Evolutionary conservation across 2,888 invertebrate species (phyloP).

Genomic region (Trachelus tabidus): DNA sequence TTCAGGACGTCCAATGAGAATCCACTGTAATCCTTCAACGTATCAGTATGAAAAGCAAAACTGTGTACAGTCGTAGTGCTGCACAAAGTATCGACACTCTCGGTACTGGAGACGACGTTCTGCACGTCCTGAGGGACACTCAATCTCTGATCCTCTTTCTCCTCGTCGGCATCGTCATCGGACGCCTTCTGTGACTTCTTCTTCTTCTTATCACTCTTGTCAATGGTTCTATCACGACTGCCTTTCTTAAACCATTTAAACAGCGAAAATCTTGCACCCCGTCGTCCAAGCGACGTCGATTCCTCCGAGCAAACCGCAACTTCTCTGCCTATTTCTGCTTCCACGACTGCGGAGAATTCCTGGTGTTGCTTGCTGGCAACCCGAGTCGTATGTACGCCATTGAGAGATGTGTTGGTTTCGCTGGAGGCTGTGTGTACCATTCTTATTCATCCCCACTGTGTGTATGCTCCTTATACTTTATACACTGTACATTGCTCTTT

Average conservation of each 20-base stretch:
- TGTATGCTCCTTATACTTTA: constrained; percentile 21
- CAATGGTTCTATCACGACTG: constrained; percentile 37
- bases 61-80: constrained; percentile 80
- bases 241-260: constrained; percentile 80
- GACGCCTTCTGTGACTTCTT: constrained; percentile 35
- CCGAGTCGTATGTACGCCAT: constrained; percentile 39
- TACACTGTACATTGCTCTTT: constrained; percentile 33
- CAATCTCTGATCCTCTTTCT: constrained; percentile 27
- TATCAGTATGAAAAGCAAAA: constrained; percentile 75
- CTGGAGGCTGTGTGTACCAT: constrained; percentile 32
- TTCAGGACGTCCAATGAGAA: constrained; percentile 34
- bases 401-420: constrained; percentile 41
- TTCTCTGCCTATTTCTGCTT: constrained; percentile 29
- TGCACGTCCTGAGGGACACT: constrained; percentile 31
- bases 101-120: constrained; percentile 67
- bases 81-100: constrained; percentile 76
- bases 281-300: constrained; percentile 21
- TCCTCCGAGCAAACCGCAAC: constrained; percentile 25
- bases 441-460: constrained; percentile 29
- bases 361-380: constrained; percentile 8
- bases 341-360: constrained; percentile 19
- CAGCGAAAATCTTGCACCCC: constrained; percentile 69
- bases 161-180: constrained; percentile 31
- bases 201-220: constrained; percentile 32
- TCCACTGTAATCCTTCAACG: constrained; percentile 57